Evolutionary conservation across 1,140 invertebrate species (phyloP).

Genomic region (Eueides isabella): DNA sequence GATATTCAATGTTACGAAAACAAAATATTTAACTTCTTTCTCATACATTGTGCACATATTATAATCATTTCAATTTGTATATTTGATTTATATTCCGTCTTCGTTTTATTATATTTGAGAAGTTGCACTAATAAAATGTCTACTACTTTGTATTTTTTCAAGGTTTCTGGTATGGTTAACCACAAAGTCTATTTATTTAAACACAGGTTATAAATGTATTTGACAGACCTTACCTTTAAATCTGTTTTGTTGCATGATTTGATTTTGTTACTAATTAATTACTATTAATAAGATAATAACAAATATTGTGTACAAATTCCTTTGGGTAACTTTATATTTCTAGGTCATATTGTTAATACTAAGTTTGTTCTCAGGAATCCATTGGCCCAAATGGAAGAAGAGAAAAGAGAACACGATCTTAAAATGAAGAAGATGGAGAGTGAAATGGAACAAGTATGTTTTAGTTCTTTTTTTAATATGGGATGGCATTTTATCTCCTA

Average conservation of each 20-base stretch:
- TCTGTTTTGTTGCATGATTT: background rate
- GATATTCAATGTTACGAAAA: background rate
- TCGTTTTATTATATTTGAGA: background rate
- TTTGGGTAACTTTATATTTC: background rate
- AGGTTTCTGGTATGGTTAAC: background rate
- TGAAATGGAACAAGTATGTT: slow-evolving; percentile 95
- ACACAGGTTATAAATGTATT: slow-evolving; percentile 1
- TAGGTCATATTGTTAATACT: slow-evolving; percentile 1
- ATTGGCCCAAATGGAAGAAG: slow-evolving; percentile 98
- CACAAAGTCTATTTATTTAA: background rate
- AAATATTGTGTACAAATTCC: background rate
- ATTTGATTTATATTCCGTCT: background rate
- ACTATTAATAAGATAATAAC: background rate
- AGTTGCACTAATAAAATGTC: background rate
- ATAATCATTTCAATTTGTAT: background rate
- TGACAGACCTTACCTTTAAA: background rate
- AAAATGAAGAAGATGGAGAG: slow-evolving; percentile 98
- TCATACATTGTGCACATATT: background rate
- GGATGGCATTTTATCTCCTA: too few species aligned
- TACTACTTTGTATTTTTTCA: slow-evolving; percentile 1
- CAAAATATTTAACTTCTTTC: background rate
- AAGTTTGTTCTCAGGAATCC: slow-evolving; percentile 91
- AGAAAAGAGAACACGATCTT: slow-evolving; percentile 96
- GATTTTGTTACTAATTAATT: background rate
- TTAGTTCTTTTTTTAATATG: background rate